A percentile compares a stretch with the other conserved stretches of the same genome.
phyloP scores from a whole-genome alignment of 2,113 vertebrate genomes.

The Nothobranchius kuhntae region DNA sequence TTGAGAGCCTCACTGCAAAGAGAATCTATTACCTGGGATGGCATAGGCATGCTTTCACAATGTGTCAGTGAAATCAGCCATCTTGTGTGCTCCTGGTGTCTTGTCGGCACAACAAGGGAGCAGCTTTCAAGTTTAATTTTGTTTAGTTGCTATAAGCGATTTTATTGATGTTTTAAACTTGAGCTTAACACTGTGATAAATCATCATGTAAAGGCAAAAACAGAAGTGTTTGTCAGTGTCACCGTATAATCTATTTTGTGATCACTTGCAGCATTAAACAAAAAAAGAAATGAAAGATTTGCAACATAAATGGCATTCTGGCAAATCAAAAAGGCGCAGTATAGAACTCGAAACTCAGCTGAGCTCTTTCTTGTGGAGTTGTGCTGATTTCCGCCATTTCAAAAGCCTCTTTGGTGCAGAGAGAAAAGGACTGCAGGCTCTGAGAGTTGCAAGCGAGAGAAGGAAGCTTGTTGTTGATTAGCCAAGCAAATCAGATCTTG shows the following conservation, averaged over 20 bases:
- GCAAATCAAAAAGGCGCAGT: constrained; percentile 4
- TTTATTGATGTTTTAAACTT: constrained; percentile 41
- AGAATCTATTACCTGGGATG: constrained; percentile 70
- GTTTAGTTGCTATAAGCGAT: constrained; percentile 46
- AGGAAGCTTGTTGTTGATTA: constrained; percentile 73
- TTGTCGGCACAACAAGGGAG: constrained; percentile 40
- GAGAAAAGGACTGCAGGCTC: constrained; percentile 38
- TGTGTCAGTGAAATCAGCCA: constrained; percentile 67
- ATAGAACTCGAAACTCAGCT: constrained; percentile 37
- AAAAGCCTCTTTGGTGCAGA: constrained; percentile 51
- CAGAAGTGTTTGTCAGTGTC: constrained; percentile 30
- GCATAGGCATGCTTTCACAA: constrained; percentile 55
- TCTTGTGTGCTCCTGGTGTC: constrained; percentile 56
- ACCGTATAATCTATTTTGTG: constrained; percentile 36
- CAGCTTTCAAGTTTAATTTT: constrained; percentile 66
- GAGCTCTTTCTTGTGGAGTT: constrained; percentile 52
- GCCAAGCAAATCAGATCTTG: constrained; percentile 78
- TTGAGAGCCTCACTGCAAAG: constrained; percentile 55
- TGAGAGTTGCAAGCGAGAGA: constrained; percentile 41
- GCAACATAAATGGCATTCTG: constrained; percentile 20
- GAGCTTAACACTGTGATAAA: constrained; percentile 32
- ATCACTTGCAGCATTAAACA: constrained; percentile 27
- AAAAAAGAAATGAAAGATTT: not conserved
- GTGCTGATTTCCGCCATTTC: constrained; percentile 68
- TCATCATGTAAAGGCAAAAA: constrained; percentile 41